Percentiles rank a stretch among this genome's conserved stretches.
phyloP scores from a whole-genome alignment of 2,113 vertebrate species.

The Eonycteris spelaea region DNA sequence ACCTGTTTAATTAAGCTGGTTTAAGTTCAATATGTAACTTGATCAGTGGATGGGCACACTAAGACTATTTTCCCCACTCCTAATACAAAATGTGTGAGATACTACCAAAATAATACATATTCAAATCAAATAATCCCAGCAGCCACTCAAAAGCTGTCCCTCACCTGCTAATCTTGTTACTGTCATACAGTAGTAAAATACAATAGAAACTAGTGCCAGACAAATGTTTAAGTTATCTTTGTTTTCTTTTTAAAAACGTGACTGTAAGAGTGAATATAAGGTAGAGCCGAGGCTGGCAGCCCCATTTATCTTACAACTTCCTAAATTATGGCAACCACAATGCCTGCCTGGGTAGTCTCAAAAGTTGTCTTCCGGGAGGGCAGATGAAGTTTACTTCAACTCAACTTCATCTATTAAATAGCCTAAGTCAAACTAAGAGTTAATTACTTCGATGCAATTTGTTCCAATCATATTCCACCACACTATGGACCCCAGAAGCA shows the following conservation, averaged over 20 bases:
- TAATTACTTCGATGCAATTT: constrained; percentile 8
- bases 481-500: constrained; percentile 74
- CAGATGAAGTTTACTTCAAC: neutral
- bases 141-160: constrained; percentile 67
- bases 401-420: constrained; percentile 31
- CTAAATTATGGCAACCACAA: constrained; percentile 17
- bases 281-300: neutral
- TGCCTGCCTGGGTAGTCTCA: neutral
- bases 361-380: constrained; percentile 15
- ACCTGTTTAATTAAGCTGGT: constrained; percentile 62
- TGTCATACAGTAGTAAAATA: constrained; percentile 76
- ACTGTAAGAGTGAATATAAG: neutral
- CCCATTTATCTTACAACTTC: constrained; percentile 14
- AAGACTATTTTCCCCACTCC: constrained; percentile 48
- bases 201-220: constrained; percentile 75
- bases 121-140: constrained; percentile 55
- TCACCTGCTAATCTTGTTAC: constrained; percentile 54
- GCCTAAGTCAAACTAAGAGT: neutral
- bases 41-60: constrained; percentile 71
- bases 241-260: neutral
- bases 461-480: constrained; percentile 33
- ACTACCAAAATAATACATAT: constrained; percentile 43
- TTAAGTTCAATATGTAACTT: constrained; percentile 70
- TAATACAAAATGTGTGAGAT: constrained; percentile 59
- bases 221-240: constrained; percentile 10